Evolutionary conservation across 92 coral and sea anemone genomes (phyloP).

Genomic region (Blastomussa wellsi): DNA sequence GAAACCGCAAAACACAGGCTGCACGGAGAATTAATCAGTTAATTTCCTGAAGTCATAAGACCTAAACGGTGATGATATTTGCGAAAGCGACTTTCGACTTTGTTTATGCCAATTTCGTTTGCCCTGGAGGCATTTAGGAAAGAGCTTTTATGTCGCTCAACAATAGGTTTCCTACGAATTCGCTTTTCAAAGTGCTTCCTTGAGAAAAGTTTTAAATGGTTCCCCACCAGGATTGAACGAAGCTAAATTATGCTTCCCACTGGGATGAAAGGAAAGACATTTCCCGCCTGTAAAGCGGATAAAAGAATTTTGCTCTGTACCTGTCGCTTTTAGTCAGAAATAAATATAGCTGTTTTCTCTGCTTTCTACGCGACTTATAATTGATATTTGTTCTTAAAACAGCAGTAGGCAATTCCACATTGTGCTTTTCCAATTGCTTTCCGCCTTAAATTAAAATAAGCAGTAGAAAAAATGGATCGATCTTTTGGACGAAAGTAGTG

Average conservation of each 20-base stretch:
- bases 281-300: slow-evolving; percentile 25
- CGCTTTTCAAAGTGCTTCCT: slow-evolving; percentile 49
- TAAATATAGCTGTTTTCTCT: slow-evolving; percentile 29
- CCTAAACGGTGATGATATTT: slow-evolving; percentile 48
- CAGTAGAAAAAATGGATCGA: slow-evolving; percentile 18
- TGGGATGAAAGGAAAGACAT: slow-evolving; percentile 31
- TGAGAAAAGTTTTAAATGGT: slow-evolving; percentile 34
- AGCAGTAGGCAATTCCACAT: slow-evolving; percentile 55
- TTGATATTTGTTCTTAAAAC: slow-evolving; percentile 71
- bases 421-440: slow-evolving; percentile 73
- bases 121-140: slow-evolving; percentile 49
- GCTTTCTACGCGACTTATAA: slow-evolving; percentile 54
- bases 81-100: slow-evolving; percentile 47
- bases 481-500: slow-evolving; percentile 12
- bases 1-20: slow-evolving; percentile 7
- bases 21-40: slow-evolving; percentile 41
- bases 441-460: slow-evolving; percentile 47
- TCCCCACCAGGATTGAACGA: slow-evolving; percentile 21
- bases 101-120: slow-evolving; percentile 43
- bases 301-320: slow-evolving; percentile 24
- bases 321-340: slow-evolving; percentile 15
- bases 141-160: slow-evolving; percentile 36
- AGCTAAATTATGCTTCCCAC: slow-evolving; percentile 30
- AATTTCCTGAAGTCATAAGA: slow-evolving; percentile 45
- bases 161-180: slow-evolving; percentile 47